Evolutionary conservation across 1,140 invertebrate genomes (phyloP).

Genomic region (Neomicropteryx cornuta): DNA sequence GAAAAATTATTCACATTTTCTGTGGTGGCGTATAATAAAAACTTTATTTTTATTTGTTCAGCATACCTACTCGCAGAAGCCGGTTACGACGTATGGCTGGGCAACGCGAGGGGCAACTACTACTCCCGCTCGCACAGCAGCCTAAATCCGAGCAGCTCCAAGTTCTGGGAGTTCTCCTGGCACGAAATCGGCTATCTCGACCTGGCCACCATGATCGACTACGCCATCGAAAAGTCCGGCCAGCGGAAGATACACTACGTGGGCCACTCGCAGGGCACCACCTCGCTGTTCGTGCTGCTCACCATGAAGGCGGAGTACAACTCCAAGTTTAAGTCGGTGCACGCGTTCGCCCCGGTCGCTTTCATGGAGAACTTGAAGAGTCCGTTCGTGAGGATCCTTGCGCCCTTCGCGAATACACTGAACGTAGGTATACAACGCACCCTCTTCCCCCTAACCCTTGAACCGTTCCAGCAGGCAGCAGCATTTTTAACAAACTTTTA

Average conservation of each 20-base stretch:
- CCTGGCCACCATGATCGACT: slow-evolving; percentile 64
- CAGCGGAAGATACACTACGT: slow-evolving; percentile 51
- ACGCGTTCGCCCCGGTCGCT: slow-evolving; percentile 55
- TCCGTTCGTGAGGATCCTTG: slow-evolving; percentile 35
- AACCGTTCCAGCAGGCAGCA: no score
- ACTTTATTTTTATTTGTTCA: slow-evolving; percentile 26
- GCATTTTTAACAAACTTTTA: no score
- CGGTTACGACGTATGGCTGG: slow-evolving; percentile 71
- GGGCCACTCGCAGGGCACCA: slow-evolving; percentile 61
- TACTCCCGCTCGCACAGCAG: slow-evolving; percentile 47
- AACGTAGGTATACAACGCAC: slow-evolving; percentile 26
- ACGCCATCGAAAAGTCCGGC: slow-evolving; percentile 49
- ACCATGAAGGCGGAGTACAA: slow-evolving; percentile 52
- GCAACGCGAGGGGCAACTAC: slow-evolving; percentile 55
- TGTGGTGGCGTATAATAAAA: no score
- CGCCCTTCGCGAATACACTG: slow-evolving; percentile 24
- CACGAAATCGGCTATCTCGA: slow-evolving; percentile 72
- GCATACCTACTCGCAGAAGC: slow-evolving; percentile 55
- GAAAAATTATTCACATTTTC: no score
- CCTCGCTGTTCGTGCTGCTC: slow-evolving; percentile 49
- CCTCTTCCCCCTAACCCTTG: no score
- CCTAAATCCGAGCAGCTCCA: slow-evolving; percentile 41
- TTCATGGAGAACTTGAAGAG: slow-evolving; percentile 46
- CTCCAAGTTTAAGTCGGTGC: slow-evolving; percentile 49
- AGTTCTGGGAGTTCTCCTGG: slow-evolving; percentile 71